phyloP scores from a whole-genome alignment of 2,888 invertebrate species.

The Lobophora halterata region DNA sequence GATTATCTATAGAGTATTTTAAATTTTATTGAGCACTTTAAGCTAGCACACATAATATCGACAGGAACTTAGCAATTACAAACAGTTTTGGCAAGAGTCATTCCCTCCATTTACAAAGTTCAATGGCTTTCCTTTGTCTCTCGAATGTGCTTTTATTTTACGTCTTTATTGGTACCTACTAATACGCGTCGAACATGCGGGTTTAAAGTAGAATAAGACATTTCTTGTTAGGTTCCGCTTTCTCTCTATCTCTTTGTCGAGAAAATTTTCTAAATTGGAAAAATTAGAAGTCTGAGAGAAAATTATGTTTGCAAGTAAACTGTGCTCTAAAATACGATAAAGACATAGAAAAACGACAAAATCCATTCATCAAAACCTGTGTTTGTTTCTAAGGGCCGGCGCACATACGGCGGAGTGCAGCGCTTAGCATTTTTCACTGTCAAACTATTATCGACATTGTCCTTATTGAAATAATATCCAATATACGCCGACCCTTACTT shows the following conservation, averaged over 20 bases:
- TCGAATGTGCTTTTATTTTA: slow-evolving; percentile 30
- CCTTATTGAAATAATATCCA: no score
- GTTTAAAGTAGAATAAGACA: slow-evolving; percentile 20
- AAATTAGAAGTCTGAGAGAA: background rate
- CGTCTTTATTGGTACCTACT: slow-evolving; percentile 21
- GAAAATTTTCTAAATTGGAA: slow-evolving; percentile 16
- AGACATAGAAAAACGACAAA: no score
- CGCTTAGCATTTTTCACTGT: no score
- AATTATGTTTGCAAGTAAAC: slow-evolving; percentile 7
- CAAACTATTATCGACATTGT: no score
- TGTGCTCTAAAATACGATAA: no score
- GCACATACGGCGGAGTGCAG: no score
- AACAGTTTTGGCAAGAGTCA: slow-evolving; percentile 31
- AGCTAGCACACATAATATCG: slow-evolving; percentile 2
- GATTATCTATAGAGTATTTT: background rate
- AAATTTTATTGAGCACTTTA: no score
- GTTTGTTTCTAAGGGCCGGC: no score
- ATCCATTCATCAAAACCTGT: no score
- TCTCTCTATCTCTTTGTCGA: background rate
- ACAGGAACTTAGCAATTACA: slow-evolving; percentile 14
- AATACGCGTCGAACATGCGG: slow-evolving; percentile 16
- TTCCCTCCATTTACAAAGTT: slow-evolving; percentile 36
- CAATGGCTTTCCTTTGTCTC: slow-evolving; percentile 36
- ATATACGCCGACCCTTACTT: no score
- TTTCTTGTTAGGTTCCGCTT: slow-evolving; percentile 12